Evolutionary conservation across 2,113 vertebrate genomes (phyloP).

Genomic region (Theristicus caerulescens): DNA sequence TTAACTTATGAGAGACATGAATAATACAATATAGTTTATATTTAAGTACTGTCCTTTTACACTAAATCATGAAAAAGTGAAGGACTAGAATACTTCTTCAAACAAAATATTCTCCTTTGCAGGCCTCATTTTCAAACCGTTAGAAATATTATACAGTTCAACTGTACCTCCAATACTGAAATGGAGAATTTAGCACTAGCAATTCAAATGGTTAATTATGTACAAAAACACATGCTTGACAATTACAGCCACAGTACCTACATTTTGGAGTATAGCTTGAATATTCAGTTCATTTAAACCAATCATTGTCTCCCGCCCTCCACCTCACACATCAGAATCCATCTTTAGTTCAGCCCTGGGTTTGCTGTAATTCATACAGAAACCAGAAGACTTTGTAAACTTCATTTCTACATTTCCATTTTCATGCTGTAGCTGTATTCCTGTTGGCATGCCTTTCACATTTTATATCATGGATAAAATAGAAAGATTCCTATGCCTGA

Average conservation of each 20-base stretch:
- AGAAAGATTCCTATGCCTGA: not conserved
- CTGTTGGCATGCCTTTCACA: not conserved
- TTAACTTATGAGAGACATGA: not conserved
- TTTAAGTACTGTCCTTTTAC: not conserved
- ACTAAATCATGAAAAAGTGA: not conserved
- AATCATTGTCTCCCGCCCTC: accelerated
- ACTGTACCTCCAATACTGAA: not conserved
- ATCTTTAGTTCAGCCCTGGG: not conserved
- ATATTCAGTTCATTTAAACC: not conserved
- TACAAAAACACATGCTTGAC: not conserved
- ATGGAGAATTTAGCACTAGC: not conserved
- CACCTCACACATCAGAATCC: not conserved
- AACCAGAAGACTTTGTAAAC: not conserved
- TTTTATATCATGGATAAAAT: not conserved
- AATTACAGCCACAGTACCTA: not conserved
- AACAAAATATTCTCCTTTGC: not conserved
- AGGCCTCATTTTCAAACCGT: not conserved
- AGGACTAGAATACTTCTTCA: not conserved
- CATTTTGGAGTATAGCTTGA: not conserved
- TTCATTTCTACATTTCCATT: not conserved
- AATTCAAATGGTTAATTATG: not conserved
- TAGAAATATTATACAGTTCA: not conserved
- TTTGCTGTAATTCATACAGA: not conserved
- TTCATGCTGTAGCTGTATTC: not conserved
- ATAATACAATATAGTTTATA: not conserved